Percentiles rank a stretch among this genome's conserved stretches.
Evolutionary conservation across 53 echinoderm and acorn worm species (phyloP).

Genomic region (Henricia sp.): DNA sequence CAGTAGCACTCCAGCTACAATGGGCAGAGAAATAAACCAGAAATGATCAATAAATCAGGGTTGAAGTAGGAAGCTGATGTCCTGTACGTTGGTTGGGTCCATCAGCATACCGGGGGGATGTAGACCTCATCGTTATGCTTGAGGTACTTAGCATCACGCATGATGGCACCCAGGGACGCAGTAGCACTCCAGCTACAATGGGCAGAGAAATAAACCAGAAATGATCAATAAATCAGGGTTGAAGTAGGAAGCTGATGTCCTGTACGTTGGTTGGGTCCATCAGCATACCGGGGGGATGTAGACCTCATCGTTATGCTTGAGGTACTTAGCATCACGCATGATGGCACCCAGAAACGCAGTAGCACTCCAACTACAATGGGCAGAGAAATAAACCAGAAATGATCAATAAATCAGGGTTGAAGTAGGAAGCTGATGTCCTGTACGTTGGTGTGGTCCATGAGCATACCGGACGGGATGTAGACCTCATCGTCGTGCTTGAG

Average conservation of each 20-base stretch:
- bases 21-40: slow-evolving; percentile 89
- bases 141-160: slow-evolving; percentile 89
- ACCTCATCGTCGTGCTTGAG: slow-evolving; percentile 75
- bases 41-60: slow-evolving; percentile 86
- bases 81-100: slow-evolving; percentile 70
- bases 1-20: slow-evolving; percentile 91
- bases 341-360: slow-evolving; percentile 68
- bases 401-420: no score
- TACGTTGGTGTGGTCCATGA: slow-evolving; percentile 79
- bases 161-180: slow-evolving; percentile 68
- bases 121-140: slow-evolving; percentile 79
- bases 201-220: neutral
- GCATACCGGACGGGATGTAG: slow-evolving; percentile 87
- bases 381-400: slow-evolving; percentile 18
- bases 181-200: slow-evolving; percentile 83
- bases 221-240: no score
- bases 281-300: slow-evolving; percentile 89
- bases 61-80: slow-evolving; percentile 90
- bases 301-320: slow-evolving; percentile 76
- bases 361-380: slow-evolving; percentile 82
- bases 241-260: slow-evolving; percentile 83
- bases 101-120: slow-evolving; percentile 88
- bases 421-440: slow-evolving; percentile 80
- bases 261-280: slow-evolving; percentile 75
- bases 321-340: slow-evolving; percentile 85